These are phyloP conservation scores for Philereme vetulata DNA, from an alignment of 2,888 invertebrate species.

Conservation along the genomic window DNA sequence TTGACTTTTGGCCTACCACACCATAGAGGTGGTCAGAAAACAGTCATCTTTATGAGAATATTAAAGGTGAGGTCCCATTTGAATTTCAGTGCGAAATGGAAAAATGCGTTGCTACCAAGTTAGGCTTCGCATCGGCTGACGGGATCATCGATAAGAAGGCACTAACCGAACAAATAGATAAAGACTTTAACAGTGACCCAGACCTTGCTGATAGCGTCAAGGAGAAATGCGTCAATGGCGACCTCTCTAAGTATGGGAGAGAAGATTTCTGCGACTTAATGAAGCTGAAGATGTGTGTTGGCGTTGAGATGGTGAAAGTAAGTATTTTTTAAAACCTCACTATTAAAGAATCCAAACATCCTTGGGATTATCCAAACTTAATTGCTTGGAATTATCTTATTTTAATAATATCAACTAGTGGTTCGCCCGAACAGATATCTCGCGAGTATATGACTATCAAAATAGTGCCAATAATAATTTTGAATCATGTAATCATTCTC, in stretches of 20 bases:
- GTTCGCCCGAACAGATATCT: too few relatives aligned
- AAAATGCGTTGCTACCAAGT: constrained; percentile 45
- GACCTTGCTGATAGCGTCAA: constrained; percentile 33
- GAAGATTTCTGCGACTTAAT: constrained; percentile 42
- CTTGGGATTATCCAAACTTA: too few relatives aligned
- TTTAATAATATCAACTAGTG: too few relatives aligned
- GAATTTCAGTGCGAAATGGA: constrained; percentile 47
- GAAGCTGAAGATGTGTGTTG: constrained; percentile 40
- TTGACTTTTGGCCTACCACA: too few relatives aligned
- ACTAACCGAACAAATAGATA: constrained; percentile 24
- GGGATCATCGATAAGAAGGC: constrained; percentile 44
- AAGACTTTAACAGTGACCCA: constrained; percentile 23
- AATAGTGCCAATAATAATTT: too few relatives aligned
- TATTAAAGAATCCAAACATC: too few relatives aligned
- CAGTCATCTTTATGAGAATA: too few relatives aligned
- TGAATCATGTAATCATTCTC: too few relatives aligned
- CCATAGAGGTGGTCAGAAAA: too few relatives aligned
- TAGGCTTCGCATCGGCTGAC: constrained; percentile 41
- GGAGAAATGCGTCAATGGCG: constrained; percentile 44
- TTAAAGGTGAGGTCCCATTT: too few relatives aligned
- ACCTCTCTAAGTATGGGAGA: constrained; percentile 39
- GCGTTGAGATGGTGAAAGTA: constrained; percentile 34
- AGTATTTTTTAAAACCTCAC: not conserved
- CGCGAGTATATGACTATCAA: too few relatives aligned
- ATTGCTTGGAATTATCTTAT: too few relatives aligned